Evolutionary conservation across 2,888 invertebrate genomes (phyloP).

Genomic region (Drosophila mulleri): DNA sequence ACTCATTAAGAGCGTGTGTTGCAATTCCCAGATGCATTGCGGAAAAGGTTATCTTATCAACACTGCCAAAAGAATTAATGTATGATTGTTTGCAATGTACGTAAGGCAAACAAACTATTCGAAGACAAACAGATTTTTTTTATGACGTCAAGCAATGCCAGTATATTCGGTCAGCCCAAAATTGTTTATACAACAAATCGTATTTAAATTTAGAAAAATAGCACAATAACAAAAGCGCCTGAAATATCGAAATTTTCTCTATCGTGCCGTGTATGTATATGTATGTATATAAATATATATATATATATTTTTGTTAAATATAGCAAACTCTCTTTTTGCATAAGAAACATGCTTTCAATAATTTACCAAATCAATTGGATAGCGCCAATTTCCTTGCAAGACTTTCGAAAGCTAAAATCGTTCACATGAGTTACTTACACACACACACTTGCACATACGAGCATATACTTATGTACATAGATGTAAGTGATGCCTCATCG

Average conservation of each 20-base stretch:
- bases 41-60: slow-evolving; percentile 28
- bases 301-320: slow-evolving; percentile 34
- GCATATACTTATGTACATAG: not conserved
- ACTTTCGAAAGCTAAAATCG: slow-evolving; percentile 37
- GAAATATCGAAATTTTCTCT: slow-evolving; percentile 16
- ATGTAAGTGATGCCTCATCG: slow-evolving; percentile 41
- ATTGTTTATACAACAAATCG: slow-evolving; percentile 63
- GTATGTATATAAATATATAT: slow-evolving; percentile 21
- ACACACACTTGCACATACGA: not conserved
- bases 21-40: slow-evolving; percentile 25
- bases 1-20: slow-evolving; percentile 1
- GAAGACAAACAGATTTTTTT: slow-evolving; percentile 20
- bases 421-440: slow-evolving; percentile 7
- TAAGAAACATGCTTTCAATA: slow-evolving; percentile 17
- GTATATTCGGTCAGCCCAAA: slow-evolving; percentile 29
- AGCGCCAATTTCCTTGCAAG: slow-evolving; percentile 17
- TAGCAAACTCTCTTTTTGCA: slow-evolving; percentile 18
- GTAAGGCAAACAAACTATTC: slow-evolving; percentile 11
- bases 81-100: slow-evolving; percentile 22
- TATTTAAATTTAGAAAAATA: slow-evolving; percentile 60
- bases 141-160: slow-evolving; percentile 62
- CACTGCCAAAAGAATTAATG: slow-evolving; percentile 6
- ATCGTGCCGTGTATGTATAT: not conserved
- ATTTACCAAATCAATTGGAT: slow-evolving; percentile 29
- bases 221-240: slow-evolving; percentile 39